Base-by-base conservation (phyloP, 2,113 vertebrate genomes). In the Brevimyrus niger region DNA sequence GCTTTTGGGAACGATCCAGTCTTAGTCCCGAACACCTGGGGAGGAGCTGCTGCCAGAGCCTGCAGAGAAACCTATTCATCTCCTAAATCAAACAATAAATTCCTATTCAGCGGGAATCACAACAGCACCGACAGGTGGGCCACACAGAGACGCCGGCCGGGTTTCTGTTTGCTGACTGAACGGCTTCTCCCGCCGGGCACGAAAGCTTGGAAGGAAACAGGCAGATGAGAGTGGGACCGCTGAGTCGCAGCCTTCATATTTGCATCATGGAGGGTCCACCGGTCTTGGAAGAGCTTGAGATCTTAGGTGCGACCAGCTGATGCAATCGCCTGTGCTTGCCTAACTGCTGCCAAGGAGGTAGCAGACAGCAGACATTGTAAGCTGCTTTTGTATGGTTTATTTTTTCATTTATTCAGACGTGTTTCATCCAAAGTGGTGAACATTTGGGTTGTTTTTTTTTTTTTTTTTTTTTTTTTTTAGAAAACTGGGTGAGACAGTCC, bases 11-110 rank as follows among this genome's bases (percentile, higher is more conserved):
- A 4, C 4, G 46, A n/a, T 93, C 93, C 94, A 95, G 91, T 88
- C 92, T 92, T 92, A 92, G 87, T 92, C 90, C 88, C 89, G 89
- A 92, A 92, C 94, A 95, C 95, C 93, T 94, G 94, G 91, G 87
- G 42, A 91, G 15, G 89, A 82, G 3, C 90, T 91, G 58, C 89
- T 93, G 93, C 93, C 94, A 93, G 92, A 86, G 91, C 90, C 90
- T n/a, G 23, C 88, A 88, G 91, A 93, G 91, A 92, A 92, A 90
- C 91, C 90, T 91, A 90, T 93, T 93, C 92, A 93, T 92, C 92
- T 35, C 89, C 91, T 58, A 88, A 91, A 90, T 93, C 69, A 88
- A 93, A 93, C 89, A 90, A 91, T 91, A 92, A 89, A 90, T 87
- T 89, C 55, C n/a, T 89, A 90, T 92, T 94, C 90, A 91, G 58